Percentiles rank a stretch among this genome's conserved stretches.
phyloP scores from a whole-genome alignment of 2,888 invertebrate genomes.

The Chaetoderma sp. region DNA sequence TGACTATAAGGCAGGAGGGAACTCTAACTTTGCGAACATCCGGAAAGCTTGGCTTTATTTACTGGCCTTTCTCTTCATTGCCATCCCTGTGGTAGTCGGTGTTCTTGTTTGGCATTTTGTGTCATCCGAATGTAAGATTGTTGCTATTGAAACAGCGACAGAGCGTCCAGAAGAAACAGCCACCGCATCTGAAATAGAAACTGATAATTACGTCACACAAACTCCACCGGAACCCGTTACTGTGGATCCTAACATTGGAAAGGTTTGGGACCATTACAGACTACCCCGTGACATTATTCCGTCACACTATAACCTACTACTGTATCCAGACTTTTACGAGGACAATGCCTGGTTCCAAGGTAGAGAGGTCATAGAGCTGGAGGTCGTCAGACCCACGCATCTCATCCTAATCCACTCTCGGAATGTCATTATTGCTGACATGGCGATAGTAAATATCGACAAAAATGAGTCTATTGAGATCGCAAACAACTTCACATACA shows the following conservation, averaged over 20 bases:
- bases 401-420: slow-evolving; percentile 75
- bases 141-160: too few species aligned
- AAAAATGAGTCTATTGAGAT: slow-evolving; percentile 39
- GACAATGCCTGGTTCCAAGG: slow-evolving; percentile 66
- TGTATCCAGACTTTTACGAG: slow-evolving; percentile 77
- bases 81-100: neutral
- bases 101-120: slow-evolving; percentile 1
- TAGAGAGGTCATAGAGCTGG: slow-evolving; percentile 63
- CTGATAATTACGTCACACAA: slow-evolving; percentile 76
- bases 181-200: too few species aligned
- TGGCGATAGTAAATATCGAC: slow-evolving; percentile 55
- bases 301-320: slow-evolving; percentile 76
- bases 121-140: too few species aligned
- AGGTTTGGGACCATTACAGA: slow-evolving; percentile 70
- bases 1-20: too few species aligned
- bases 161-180: too few species aligned
- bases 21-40: too few species aligned
- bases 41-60: too few species aligned
- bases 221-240: slow-evolving; percentile 20
- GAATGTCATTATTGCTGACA: slow-evolving; percentile 72
- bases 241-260: slow-evolving; percentile 21
- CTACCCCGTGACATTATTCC: slow-evolving; percentile 77
- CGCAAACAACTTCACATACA: slow-evolving; percentile 61
- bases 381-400: slow-evolving; percentile 59
- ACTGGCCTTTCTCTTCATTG: neutral